These are phyloP conservation scores for Callipepla californica DNA, from an alignment of 2,113 vertebrate species.

Conservation along the genomic window DNA sequence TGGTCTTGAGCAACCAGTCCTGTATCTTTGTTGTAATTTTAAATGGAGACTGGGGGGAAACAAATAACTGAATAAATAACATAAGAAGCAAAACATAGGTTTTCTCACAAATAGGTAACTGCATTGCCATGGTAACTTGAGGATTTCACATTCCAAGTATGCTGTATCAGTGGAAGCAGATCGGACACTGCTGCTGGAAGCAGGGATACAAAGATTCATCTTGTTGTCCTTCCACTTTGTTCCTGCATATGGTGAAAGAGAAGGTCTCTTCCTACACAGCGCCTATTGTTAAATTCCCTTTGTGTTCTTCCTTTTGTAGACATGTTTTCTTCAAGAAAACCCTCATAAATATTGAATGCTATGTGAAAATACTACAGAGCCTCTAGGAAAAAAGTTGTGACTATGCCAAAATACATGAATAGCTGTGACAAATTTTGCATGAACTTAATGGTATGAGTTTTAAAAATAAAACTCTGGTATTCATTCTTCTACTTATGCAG, in stretches of 20 bases:
- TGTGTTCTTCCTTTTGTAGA: not conserved
- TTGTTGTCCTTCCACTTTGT: not conserved
- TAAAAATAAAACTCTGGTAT: not conserved
- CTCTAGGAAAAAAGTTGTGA: not conserved
- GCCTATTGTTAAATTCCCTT: not conserved
- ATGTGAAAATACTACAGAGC: not conserved
- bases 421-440: not conserved
- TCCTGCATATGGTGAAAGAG: not conserved
- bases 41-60: not conserved
- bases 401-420: not conserved
- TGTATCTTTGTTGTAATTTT: not conserved
- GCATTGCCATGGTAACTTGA: slow-evolving; percentile 48
- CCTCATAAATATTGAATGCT: not conserved
- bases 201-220: not conserved
- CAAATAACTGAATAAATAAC: not conserved
- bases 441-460: not conserved
- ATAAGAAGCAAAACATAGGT: not conserved
- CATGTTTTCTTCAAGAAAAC: not conserved
- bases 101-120: slow-evolving; percentile 40
- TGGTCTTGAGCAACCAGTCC: not conserved
- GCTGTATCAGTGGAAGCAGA: not conserved
- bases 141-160: slow-evolving; percentile 16
- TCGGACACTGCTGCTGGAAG: not conserved
- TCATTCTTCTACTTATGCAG: not conserved
- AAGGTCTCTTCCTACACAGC: not conserved